These are phyloP conservation scores for Porites evermanni DNA, from an alignment of 92 coral and sea anemone species.

Conservation along the genomic window DNA sequence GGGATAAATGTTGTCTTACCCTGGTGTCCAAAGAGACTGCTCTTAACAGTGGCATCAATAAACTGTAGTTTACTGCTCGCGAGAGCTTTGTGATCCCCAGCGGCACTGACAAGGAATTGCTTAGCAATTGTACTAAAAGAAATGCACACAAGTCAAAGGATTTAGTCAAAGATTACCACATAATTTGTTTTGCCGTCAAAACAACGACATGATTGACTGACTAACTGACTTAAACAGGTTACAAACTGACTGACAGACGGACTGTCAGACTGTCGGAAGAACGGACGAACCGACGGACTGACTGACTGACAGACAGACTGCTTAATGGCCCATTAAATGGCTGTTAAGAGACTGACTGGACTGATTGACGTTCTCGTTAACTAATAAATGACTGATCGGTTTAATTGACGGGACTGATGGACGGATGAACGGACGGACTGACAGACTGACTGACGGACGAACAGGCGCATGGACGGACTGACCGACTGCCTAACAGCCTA, in stretches of 20 bases:
- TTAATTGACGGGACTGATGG: not conserved
- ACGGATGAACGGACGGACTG: not conserved
- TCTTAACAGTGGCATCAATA: slow-evolving; percentile 80
- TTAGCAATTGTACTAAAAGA: slow-evolving; percentile 63
- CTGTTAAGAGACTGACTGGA: not conserved
- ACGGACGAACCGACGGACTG: no score
- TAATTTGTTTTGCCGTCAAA: no score
- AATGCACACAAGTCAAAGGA: not conserved
- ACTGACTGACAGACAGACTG: not conserved
- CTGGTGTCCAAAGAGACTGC: slow-evolving; percentile 74
- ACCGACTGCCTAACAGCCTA: not conserved
- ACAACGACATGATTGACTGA: no score
- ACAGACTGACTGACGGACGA: no score
- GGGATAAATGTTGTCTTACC: slow-evolving; percentile 42
- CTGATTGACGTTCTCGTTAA: not conserved
- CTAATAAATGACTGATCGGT: not conserved
- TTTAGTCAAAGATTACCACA: no score
- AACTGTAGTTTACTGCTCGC: slow-evolving; percentile 75
- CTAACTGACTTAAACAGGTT: no score
- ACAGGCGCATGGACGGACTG: not conserved
- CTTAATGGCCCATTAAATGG: not conserved
- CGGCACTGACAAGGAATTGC: slow-evolving; percentile 80
- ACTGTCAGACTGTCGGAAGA: no score
- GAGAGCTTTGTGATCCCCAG: slow-evolving; percentile 65
- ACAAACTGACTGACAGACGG: no score